Base-by-base conservation (phyloP, 2,113 vertebrate species). In the Gobio gobio region DNA sequence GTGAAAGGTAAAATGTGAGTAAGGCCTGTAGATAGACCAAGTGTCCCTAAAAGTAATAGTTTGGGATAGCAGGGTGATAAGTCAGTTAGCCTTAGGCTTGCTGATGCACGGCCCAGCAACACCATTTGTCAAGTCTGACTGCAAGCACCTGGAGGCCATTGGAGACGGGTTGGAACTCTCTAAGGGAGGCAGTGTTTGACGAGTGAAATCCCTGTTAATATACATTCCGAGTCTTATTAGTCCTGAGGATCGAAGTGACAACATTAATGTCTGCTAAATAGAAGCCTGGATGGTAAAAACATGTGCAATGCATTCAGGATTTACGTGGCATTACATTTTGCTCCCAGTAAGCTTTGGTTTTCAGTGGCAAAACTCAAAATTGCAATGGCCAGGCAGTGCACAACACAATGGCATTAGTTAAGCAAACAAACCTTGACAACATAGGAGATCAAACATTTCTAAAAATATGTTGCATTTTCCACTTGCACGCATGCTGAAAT, bases 61-160 rank as follows among this genome's bases (percentile, higher is more conserved):
- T 91, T 92, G 36, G 90, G 91, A 89, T 86, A 81, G 13, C 85
- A 70, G 86, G 92, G 88, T 91, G 89, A 94, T 92, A 92, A 92
- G 91, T 92, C 89, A 91, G 90, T 87, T 86, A 81, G 85, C 90
- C 91, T 70, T 63, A 29, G 91, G 90, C 90, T 88, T 89, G 85
- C 91, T 90, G 93, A 93, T 92, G 90, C 88, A 90, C 85, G 83
- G 90, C 89, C 91, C 90, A 88, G 81, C 70, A 68, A 84, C 84
- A 89, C 86, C 90, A 91, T 94, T 93, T 92, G 90, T 94, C 91
- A 93, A 87, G 68, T 54, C 86, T 91, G 93, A 94, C 92, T 91
- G 26, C 51, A 88, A 91, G 90, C 79, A 93, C 90, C 90, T 88
- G 79, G 86, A 89, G 90, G 90, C 92, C 90, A 85, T 88, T 61